Evolutionary conservation across 2,797 vertebrate genomes (phyloP), one percentile per base, ranked within the genome.

Genomic region (Protonibea diacanthus): DNA sequence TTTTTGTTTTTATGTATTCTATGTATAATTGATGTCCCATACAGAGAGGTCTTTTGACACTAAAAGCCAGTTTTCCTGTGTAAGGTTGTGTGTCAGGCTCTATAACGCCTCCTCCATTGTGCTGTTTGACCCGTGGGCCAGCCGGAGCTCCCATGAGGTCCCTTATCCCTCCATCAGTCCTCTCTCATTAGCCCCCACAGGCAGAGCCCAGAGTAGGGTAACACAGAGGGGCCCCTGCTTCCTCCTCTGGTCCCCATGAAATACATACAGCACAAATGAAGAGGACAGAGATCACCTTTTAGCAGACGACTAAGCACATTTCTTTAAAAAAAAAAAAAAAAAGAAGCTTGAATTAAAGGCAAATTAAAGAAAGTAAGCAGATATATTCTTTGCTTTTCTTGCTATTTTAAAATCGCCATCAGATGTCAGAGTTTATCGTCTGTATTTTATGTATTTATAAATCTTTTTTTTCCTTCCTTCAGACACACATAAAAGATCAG

Each of bases 161-260:
- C 91, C 85, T 92, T 92, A 93, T 93, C 91, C 92, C 89, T 84
- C 89, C 90, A 91, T 93, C 92, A 91, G 91, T 91, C 88, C 87
- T 91, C 89, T 92, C 92, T 94, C 93, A 94, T 93, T 94, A 93
- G 90, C 89, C 89, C 89, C 92, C 84, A 87, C 85, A 91, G 89
- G 84, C 89, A 88, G 81, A 86, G 88, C 84, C 86, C 71, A 70
- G 83, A 86, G 87, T 68, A 78, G 70, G 77, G 84, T 80, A 92
- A 85, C 86, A 82, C 78, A 75, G 76, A 68, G 81, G 85, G 88
- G 78, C 78, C 79, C 86, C 78, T 40, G 75, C 82, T 88, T 92
- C 82, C 74, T 88, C 66, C 71, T 80, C 74, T 74, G 80, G 85
- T 60, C 81, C 84, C 81, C 85, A 14, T 78, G 69, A 90, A 90